Evolutionary conservation across 2,797 vertebrate species (phyloP), one percentile per base, ranked within the genome.

Genomic region (Thripadectes ignobilis): DNA sequence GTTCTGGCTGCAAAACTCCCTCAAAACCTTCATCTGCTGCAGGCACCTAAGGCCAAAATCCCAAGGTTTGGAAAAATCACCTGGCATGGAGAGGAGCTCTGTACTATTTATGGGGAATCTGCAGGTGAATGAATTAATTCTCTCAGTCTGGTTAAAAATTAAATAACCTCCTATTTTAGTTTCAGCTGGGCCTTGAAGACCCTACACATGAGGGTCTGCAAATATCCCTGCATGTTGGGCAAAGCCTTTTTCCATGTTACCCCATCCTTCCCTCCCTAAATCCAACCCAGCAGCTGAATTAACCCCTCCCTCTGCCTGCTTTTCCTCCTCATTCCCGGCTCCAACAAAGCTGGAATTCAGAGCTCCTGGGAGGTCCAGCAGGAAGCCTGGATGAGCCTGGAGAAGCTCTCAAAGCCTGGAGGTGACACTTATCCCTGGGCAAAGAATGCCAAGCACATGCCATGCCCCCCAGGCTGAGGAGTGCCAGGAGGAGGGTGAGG

Each of bases 361-460:
- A 73, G 73, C 85, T 94, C 79, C 77, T 85, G 94, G 95, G 92
- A 97, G 93, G 96, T 95, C 94, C 29, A 7, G 69, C 65, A 5
- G 16, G 66, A 95, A 93, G 82, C 17, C 72, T 71, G 73, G 89
- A 57, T 72, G 89, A 91, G 92, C 58, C 72, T 39, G 39, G 39
- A 96, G 57, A 94, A 93, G 32, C 39, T 57, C 57, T 71, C 58
- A 66, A 85, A 49, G 23, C 10, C 4, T 65, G 4, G 9, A 66
- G 83, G 52, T 81, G 68, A 78, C 83, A n/a, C 77, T 58, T 74
- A 23, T 46, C 88, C 82, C 80, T 0, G 13, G 89, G 95, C 93
- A 92, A 95, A 95, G 80, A 73, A 29, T 14, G 46, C 48, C 75
- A 39, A 27, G 58, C 0, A 2, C 1, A 26, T 7, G 32, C 7